A percentile compares a stretch with the other conserved stretches of the same genome.
phyloP scores from a whole-genome alignment of 2,797 vertebrate species.

The Microtus agrestis region DNA sequence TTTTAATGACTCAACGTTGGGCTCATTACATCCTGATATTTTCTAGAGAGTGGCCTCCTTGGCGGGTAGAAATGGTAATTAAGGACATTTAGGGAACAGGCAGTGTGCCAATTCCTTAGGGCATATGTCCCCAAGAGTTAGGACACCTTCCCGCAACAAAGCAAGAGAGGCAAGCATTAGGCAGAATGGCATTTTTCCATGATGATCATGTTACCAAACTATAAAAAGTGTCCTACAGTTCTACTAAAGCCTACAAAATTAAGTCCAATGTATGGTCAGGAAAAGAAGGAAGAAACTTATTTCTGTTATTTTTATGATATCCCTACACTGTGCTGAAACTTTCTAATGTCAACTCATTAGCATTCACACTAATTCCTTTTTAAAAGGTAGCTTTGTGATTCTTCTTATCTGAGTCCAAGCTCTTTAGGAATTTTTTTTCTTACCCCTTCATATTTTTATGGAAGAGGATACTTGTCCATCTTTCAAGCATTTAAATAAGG shows the following conservation, averaged over 20 bases:
- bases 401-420: neutral
- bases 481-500: neutral
- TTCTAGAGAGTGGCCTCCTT: constrained; percentile 59
- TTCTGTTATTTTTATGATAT: neutral
- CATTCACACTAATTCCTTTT: neutral
- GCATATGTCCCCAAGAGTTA: constrained; percentile 29
- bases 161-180: neutral
- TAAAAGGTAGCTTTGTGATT: neutral
- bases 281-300: constrained; percentile 6
- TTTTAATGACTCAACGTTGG: constrained; percentile 69
- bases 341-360: neutral
- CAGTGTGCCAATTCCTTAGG: constrained; percentile 51
- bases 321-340: neutral
- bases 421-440: constrained; percentile 16
- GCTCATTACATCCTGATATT: constrained; percentile 40
- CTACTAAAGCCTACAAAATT: neutral
- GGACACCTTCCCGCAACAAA: neutral
- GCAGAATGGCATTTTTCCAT: constrained; percentile 33
- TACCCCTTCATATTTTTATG: neutral
- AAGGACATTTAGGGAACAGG: constrained; percentile 70
- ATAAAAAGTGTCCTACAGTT: constrained; percentile 18
- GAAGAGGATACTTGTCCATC: neutral
- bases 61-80: constrained; percentile 66
- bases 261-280: constrained; percentile 47
- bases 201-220: constrained; percentile 61